phyloP scores from a whole-genome alignment of 2,888 invertebrate genomes.

The Ecliptopera silaceata region DNA sequence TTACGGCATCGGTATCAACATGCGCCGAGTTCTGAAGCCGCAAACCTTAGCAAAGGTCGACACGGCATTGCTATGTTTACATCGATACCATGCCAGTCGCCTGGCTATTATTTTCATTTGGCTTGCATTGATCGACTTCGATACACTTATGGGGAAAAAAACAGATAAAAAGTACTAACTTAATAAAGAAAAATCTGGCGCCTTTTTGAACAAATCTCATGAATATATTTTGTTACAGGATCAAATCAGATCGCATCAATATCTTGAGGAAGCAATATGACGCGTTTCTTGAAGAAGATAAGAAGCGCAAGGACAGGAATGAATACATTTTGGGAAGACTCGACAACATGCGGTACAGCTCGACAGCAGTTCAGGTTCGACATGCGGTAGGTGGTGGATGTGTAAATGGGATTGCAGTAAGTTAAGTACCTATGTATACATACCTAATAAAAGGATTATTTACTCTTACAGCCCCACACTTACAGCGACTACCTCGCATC shows the following conservation, averaged over 20 bases:
- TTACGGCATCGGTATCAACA: slow-evolving; percentile 42
- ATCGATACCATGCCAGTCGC: slow-evolving; percentile 43
- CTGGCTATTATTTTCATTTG: slow-evolving; percentile 19
- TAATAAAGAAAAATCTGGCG: neutral
- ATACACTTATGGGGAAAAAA: slow-evolving; percentile 64
- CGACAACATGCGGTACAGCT: slow-evolving; percentile 67
- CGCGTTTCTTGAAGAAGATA: slow-evolving; percentile 73
- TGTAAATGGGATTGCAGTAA: neutral
- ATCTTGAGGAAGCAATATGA: slow-evolving; percentile 72
- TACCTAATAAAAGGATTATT: neutral
- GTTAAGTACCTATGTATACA: neutral
- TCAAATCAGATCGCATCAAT: slow-evolving; percentile 67
- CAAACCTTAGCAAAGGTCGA: slow-evolving; percentile 71
- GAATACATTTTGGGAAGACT: slow-evolving; percentile 70
- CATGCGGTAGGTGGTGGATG: slow-evolving; percentile 43
- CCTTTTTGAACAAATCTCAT: neutral
- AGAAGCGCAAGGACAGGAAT: slow-evolving; percentile 73
- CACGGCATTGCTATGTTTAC: slow-evolving; percentile 71
- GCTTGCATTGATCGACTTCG: slow-evolving; percentile 22
- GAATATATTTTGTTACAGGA: slow-evolving; percentile 47
- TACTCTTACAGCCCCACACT: slow-evolving; percentile 34
- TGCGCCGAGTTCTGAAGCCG: slow-evolving; percentile 52
- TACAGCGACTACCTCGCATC: slow-evolving; percentile 22
- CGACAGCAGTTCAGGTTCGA: slow-evolving; percentile 51
- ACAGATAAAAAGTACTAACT: slow-evolving; percentile 62